Evolutionary conservation across 2,888 invertebrate genomes (phyloP).

Genomic region (Pristionchus mayeri): DNA sequence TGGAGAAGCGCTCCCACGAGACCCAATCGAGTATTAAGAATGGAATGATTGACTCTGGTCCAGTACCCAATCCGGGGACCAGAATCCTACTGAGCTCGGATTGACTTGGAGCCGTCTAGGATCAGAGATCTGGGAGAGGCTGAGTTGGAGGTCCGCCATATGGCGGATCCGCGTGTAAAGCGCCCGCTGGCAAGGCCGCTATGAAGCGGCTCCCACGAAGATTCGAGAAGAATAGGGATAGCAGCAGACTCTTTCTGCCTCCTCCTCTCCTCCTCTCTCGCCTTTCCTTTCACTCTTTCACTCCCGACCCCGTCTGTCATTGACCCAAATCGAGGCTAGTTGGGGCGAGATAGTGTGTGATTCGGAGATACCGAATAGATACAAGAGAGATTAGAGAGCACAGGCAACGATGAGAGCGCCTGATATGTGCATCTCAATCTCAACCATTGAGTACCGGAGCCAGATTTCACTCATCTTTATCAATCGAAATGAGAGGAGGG

Average conservation of each 20-base stretch:
- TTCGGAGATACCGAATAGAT: neutral
- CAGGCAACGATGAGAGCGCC: neutral
- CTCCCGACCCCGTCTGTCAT: constrained; percentile 29
- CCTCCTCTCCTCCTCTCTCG: constrained; percentile 14
- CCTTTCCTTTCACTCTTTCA: neutral
- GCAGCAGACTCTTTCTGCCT: neutral
- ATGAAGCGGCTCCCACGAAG: constrained; percentile 7
- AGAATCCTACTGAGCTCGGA: neutral
- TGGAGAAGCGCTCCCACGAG: neutral
- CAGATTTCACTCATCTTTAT: constrained; percentile 31
- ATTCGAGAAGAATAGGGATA: constrained; percentile 44
- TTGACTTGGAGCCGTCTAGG: neutral
- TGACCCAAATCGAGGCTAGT: constrained; percentile 36
- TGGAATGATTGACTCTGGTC: neutral
- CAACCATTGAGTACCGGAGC: neutral
- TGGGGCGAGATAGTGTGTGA: neutral
- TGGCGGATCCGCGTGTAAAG: neutral
- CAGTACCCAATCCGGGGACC: neutral
- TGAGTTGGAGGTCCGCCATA: constrained; percentile 1
- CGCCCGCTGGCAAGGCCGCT: neutral
- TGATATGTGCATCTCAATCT: neutral
- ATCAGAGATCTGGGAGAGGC: neutral
- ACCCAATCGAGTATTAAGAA: neutral
- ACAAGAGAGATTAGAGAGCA: neutral
- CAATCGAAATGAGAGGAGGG: neutral